Evolutionary conservation across 2,113 vertebrate genomes (phyloP).

Genomic region (Typhlomys cinereus): DNA sequence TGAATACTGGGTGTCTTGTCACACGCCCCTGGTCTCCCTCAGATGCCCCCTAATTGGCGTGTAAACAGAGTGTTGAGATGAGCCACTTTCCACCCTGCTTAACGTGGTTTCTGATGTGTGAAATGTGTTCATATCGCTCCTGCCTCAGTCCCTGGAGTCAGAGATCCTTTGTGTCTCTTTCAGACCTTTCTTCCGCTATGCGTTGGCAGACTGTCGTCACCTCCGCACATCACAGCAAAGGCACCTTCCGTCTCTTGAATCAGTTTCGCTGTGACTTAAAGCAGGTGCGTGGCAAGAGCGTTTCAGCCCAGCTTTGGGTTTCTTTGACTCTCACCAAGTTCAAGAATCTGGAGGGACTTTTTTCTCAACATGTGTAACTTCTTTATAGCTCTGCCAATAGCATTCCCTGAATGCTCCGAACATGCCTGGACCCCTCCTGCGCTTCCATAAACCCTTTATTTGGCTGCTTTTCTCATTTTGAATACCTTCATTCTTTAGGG

Average conservation of each 20-base stretch:
- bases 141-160: background rate
- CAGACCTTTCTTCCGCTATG: background rate
- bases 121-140: background rate
- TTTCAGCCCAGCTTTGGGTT: conserved; percentile 58
- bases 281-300: background rate
- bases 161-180: background rate
- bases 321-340: conserved; percentile 68
- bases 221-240: conserved; percentile 35
- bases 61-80: no score
- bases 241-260: conserved; percentile 55
- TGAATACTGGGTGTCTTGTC: no score
- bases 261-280: conserved; percentile 63
- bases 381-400: conserved; percentile 70
- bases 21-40: background rate
- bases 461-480: conserved; percentile 52
- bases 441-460: conserved; percentile 50
- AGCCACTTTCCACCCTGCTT: background rate
- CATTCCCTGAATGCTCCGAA: conserved; percentile 57
- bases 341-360: conserved; percentile 47
- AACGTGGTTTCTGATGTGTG: background rate
- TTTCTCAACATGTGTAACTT: conserved; percentile 67
- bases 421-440: conserved; percentile 44
- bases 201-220: conserved; percentile 52
- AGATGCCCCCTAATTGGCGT: background rate
- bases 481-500: conserved; percentile 49